These are phyloP conservation scores for Microctonus brassicae DNA, from an alignment of 2,888 invertebrate species.

Conservation along the genomic window DNA sequence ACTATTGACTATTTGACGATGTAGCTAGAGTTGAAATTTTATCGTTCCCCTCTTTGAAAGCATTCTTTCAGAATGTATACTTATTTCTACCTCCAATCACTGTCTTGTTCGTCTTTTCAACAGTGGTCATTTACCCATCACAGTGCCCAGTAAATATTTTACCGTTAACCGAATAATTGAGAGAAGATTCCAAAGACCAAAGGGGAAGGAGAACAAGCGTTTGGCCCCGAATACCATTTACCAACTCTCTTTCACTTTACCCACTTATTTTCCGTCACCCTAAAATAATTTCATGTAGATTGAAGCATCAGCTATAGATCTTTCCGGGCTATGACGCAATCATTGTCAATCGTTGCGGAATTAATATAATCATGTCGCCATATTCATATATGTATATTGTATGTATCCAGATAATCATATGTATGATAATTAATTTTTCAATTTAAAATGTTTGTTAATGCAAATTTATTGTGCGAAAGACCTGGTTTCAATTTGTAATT, in stretches of 20 bases:
- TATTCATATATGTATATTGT: not conserved
- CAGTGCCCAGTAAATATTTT: not conserved
- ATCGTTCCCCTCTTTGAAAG: not conserved
- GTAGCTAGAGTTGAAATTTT: not conserved
- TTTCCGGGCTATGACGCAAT: not conserved
- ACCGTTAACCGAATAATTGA: conserved; percentile 17
- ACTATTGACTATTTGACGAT: too few relatives aligned
- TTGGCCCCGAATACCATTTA: conserved; percentile 1
- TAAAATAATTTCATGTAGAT: not conserved
- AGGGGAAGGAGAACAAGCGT: not conserved
- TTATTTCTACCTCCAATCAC: conserved; percentile 6
- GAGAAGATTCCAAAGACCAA: conserved; percentile 1
- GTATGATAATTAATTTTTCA: not conserved
- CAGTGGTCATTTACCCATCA: not conserved
- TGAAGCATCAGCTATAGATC: not conserved
- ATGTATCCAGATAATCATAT: too few relatives aligned
- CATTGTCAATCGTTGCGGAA: not conserved
- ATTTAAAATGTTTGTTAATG: too few relatives aligned
- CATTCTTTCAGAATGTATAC: not conserved
- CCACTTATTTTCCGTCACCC: not conserved
- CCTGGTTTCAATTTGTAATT: too few relatives aligned
- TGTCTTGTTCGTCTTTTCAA: not conserved
- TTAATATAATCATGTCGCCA: not conserved
- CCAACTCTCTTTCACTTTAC: not conserved
- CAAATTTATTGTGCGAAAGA: too few relatives aligned